Evolutionary conservation across 2,888 invertebrate species (phyloP), one percentile per base, ranked within the genome.

Genomic region (Parapristionchus giblindavisi): DNA sequence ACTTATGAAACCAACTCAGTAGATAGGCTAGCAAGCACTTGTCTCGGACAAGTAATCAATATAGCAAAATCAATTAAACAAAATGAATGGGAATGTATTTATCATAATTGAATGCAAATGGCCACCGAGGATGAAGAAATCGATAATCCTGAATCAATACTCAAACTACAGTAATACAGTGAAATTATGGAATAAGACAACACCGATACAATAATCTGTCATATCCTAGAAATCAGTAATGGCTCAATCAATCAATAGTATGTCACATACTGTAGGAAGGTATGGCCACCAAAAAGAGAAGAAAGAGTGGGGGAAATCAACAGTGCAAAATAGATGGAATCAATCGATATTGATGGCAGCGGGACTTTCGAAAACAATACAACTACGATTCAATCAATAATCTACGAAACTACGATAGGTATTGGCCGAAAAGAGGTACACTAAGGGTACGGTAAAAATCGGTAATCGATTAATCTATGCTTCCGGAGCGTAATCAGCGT

Each of bases 401-500:
- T 40, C 40, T 63, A 38, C 11, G 24, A 34, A 11, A 11, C 21
- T 24, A 17, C 5, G 3, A 27, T 27, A 24, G n/a, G 56, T 11
- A 56, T 24, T n/a, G 34, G 36, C 34, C n/a, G n/a, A 63, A 3
- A 8, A 40, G 40, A 40, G 11, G 38, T 8, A 56, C 63, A 29
- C 40, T 24, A 24, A 27, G 43, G 11, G 43, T 8, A 56, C 63
- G 40, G 24, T 24, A 24, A 27, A 17, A 8, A 17, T 43, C 43
- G 43, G 43, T 40, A 14, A 17, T 34, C 65, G 24, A 5, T 5
- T 65, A 8, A 24, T 34, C 76, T 78, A 80, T 21, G 82, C 81
- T 63, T 83, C 83, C 40, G 81, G 83, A 52, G 81, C 83, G 65
- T 78, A 87, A 24, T 87, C 85, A 58, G 81, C 85, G 73, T 87